These are phyloP conservation scores for Anarrhichthys ocellatus DNA, from an alignment of 2,113 vertebrate species.

Conservation along the genomic window DNA sequence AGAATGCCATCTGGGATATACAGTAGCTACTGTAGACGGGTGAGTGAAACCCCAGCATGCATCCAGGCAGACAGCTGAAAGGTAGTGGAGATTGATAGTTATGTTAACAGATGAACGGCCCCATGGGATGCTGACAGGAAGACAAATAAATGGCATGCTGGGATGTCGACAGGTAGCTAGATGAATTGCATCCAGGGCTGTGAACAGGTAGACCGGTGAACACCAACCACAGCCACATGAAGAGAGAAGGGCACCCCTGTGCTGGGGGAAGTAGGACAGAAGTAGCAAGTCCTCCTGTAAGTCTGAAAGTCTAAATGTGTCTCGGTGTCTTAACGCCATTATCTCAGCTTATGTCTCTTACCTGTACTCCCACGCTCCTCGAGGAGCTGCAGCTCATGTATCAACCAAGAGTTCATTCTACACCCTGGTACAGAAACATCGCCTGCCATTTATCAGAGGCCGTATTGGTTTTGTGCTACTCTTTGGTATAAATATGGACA, in stretches of 20 bases:
- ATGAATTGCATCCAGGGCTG: slow-evolving; percentile 40
- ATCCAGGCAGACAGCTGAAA: slow-evolving; percentile 50
- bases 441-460: slow-evolving; percentile 27
- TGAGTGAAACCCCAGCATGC: slow-evolving; percentile 48
- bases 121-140: slow-evolving; percentile 44
- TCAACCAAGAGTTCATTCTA: slow-evolving; percentile 21
- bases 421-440: slow-evolving; percentile 27
- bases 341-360: slow-evolving; percentile 23
- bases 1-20: slow-evolving; percentile 18
- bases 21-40: slow-evolving; percentile 30
- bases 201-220: slow-evolving; percentile 28
- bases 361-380: slow-evolving; percentile 14
- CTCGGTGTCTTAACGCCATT: neutral
- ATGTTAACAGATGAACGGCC: slow-evolving; percentile 48
- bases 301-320: slow-evolving; percentile 11
- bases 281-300: neutral
- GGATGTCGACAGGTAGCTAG: slow-evolving; percentile 42
- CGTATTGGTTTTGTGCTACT: slow-evolving; percentile 63
- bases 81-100: slow-evolving; percentile 47
- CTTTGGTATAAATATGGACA: slow-evolving; percentile 70
- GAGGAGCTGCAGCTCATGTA: slow-evolving; percentile 14
- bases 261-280: slow-evolving; percentile 19
- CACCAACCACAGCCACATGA: neutral
- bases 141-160: slow-evolving; percentile 48
- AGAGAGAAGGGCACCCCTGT: neutral